These are phyloP conservation scores for Poecile montanus DNA, from an alignment of 2,797 vertebrate species.

Conservation along the genomic window DNA sequence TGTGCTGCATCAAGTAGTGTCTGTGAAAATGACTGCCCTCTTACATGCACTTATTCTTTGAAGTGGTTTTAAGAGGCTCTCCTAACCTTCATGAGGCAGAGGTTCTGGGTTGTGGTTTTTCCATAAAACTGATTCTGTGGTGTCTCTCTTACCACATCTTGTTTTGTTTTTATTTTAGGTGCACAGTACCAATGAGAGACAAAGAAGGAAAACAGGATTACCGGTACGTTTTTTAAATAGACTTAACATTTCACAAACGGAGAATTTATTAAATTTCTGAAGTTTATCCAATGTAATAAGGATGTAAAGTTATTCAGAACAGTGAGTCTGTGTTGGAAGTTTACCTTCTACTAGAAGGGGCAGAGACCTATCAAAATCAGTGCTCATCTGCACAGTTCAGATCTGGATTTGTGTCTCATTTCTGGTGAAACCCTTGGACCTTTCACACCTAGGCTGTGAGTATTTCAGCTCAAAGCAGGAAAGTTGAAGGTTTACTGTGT, in stretches of 20 bases:
- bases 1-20: not conserved
- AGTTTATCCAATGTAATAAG: not conserved
- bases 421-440: not conserved
- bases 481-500: not conserved
- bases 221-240: slow-evolving; percentile 77
- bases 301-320: not conserved
- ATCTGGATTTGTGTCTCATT: not conserved
- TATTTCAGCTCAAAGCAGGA: not conserved
- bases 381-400: not conserved
- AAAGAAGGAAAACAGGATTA: slow-evolving; percentile 98
- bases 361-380: not conserved
- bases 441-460: not conserved
- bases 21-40: not conserved
- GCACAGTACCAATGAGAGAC: slow-evolving; percentile 93
- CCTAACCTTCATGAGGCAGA: not conserved
- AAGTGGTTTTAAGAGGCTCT: not conserved
- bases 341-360: not conserved
- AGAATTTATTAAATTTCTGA: not conserved
- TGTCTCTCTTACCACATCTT: not conserved
- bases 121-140: not conserved
- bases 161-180: slow-evolving; percentile 71
- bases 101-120: not conserved
- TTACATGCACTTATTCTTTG: not conserved
- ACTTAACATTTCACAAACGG: not conserved
- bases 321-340: not conserved